These are phyloP conservation scores for Loripinus fragilis DNA, from an alignment of 2,888 invertebrate genomes.

Conservation along the genomic window DNA sequence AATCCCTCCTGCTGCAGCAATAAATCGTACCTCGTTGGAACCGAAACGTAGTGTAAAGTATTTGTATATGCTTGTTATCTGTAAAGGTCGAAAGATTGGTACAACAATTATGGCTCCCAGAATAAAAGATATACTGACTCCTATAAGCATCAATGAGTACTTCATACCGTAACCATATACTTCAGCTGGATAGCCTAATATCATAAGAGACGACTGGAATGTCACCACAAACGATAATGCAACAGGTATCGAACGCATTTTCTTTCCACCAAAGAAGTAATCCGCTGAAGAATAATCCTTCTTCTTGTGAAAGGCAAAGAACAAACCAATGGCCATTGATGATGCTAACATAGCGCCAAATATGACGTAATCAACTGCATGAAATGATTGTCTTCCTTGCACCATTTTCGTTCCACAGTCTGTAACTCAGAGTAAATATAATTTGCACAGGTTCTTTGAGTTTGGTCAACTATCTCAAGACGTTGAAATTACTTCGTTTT, in stretches of 20 bases:
- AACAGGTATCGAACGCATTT: constrained; percentile 24
- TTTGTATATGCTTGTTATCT: constrained; percentile 36
- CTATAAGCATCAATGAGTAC: constrained; percentile 5
- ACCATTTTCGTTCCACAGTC: background rate
- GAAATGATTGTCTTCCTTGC: background rate
- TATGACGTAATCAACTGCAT: background rate
- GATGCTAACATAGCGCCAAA: constrained; percentile 2
- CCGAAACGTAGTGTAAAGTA: constrained; percentile 37
- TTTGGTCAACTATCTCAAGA: too few relatives aligned
- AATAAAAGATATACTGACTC: constrained; percentile 11
- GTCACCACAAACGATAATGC: constrained; percentile 46
- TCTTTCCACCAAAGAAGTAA: constrained; percentile 39
- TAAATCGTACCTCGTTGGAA: constrained; percentile 30
- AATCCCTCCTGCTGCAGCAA: constrained; percentile 25
- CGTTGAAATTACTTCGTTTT: too few relatives aligned
- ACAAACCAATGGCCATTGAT: background rate
- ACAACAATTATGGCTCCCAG: constrained; percentile 25
- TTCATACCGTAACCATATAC: constrained; percentile 34
- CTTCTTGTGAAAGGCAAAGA: constrained; percentile 11
- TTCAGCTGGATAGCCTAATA: constrained; percentile 34
- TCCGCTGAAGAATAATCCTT: constrained; percentile 7
- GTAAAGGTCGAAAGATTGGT: constrained; percentile 39
- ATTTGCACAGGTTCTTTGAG: too few relatives aligned
- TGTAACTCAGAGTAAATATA: too few relatives aligned
- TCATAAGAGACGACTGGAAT: constrained; percentile 50